Evolutionary conservation across 2,888 invertebrate species (phyloP).

Genomic region (Chesias legatella): DNA sequence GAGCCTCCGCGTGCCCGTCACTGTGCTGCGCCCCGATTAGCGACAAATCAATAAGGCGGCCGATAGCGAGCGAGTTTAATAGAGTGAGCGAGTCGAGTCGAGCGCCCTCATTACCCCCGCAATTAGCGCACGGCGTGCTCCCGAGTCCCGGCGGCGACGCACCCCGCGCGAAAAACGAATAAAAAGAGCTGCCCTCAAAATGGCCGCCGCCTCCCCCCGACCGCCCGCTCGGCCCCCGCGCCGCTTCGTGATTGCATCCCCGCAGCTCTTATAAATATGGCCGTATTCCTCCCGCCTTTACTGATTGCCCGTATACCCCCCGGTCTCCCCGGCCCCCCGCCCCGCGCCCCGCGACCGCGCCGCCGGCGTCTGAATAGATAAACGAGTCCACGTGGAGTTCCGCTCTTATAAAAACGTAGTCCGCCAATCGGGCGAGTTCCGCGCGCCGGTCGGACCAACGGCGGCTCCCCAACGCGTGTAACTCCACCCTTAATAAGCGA

Average conservation of each 20-base stretch:
- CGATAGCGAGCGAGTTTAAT: constrained; percentile 77
- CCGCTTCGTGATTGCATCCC: constrained; percentile 81
- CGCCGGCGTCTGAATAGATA: constrained; percentile 82
- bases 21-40: constrained; percentile 63
- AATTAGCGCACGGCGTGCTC: constrained; percentile 79
- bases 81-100: constrained; percentile 76
- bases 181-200: constrained; percentile 86
- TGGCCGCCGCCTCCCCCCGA: constrained; percentile 83
- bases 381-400: constrained; percentile 80
- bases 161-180: constrained; percentile 81
- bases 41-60: constrained; percentile 79
- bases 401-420: constrained; percentile 79
- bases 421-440: constrained; percentile 53
- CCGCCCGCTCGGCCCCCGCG: constrained; percentile 70
- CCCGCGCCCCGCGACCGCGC: constrained; percentile 80
- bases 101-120: constrained; percentile 80
- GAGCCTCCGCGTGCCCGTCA: constrained; percentile 44
- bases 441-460: constrained; percentile 51
- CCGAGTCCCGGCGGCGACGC: constrained; percentile 75
- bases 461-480: constrained; percentile 58
- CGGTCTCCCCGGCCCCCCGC: no score
- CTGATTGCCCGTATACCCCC: constrained; percentile 82
- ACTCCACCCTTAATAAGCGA: constrained; percentile 82
- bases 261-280: constrained; percentile 82
- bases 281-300: constrained; percentile 81